A percentile compares a stretch with the other conserved stretches of the same genome.
Evolutionary conservation across 1,140 invertebrate species (phyloP).

Genomic region (Delia radicum): DNA sequence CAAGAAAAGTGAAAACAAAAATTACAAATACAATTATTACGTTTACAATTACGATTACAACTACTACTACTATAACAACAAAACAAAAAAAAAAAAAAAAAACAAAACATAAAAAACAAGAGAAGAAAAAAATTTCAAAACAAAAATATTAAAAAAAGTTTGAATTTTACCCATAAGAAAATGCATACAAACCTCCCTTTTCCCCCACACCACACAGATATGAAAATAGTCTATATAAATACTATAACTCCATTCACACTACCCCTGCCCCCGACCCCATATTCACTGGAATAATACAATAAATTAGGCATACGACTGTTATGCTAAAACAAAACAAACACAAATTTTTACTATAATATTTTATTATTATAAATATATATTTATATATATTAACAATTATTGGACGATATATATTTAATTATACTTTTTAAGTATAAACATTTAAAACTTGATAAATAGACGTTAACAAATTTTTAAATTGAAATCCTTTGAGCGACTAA

Average conservation of each 20-base stretch:
- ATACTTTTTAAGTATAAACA: not conserved
- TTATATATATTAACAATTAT: not conserved
- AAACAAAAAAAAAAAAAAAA: not conserved
- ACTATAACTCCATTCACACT: not conserved
- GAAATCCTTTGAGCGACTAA: no score
- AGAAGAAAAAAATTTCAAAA: not conserved
- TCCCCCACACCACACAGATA: not conserved
- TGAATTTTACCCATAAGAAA: not conserved
- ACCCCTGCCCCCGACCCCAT: not conserved
- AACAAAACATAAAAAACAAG: slow-evolving; percentile 3
- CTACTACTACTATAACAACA: slow-evolving; percentile 20
- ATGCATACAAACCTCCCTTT: not conserved
- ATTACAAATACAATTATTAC: slow-evolving; percentile 19
- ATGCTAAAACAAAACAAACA: not conserved
- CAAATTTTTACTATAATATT: not conserved
- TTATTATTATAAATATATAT: not conserved
- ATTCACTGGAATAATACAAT: not conserved
- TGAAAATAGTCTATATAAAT: not conserved
- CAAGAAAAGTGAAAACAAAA: slow-evolving; percentile 49
- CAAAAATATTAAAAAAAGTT: not conserved
- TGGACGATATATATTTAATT: not conserved
- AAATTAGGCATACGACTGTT: not conserved
- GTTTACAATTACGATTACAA: slow-evolving; percentile 21
- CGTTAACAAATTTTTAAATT: not conserved
- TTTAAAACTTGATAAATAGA: not conserved